Evolutionary conservation across 2,888 invertebrate species (phyloP).

Genomic region (Macrosoma leucophasiata): DNA sequence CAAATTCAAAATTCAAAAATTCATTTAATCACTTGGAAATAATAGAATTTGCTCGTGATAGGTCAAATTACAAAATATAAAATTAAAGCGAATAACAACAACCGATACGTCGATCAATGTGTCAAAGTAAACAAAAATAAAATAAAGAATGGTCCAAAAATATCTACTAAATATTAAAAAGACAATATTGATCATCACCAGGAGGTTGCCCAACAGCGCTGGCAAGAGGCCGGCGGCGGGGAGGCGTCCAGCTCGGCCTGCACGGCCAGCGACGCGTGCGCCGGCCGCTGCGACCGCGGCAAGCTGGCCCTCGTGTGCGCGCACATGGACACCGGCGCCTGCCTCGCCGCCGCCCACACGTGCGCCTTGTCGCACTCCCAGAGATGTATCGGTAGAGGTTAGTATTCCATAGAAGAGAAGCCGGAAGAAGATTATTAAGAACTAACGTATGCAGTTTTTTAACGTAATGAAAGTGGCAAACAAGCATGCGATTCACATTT

Average conservation of each 20-base stretch:
- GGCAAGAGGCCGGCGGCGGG: constrained; percentile 50
- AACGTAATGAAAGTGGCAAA: no score
- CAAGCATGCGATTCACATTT: no score
- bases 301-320: constrained; percentile 54
- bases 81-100: no score
- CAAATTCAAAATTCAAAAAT: no score
- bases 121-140: no score
- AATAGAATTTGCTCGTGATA: no score
- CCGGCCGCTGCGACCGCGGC: constrained; percentile 45
- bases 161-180: background rate
- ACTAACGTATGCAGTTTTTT: no score
- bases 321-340: constrained; percentile 66
- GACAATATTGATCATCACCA: constrained; percentile 20
- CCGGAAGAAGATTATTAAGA: no score
- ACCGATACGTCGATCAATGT: no score
- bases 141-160: no score
- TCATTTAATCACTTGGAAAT: no score
- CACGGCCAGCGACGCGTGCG: constrained; percentile 36
- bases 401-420: background rate
- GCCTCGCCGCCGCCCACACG: constrained; percentile 46
- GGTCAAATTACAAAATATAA: no score
- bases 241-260: constrained; percentile 48
- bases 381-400: constrained; percentile 65
- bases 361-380: constrained; percentile 64
- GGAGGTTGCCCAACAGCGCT: constrained; percentile 60